Evolutionary conservation across 2,113 vertebrate species (phyloP).

Genomic region (Helogale parvula): DNA sequence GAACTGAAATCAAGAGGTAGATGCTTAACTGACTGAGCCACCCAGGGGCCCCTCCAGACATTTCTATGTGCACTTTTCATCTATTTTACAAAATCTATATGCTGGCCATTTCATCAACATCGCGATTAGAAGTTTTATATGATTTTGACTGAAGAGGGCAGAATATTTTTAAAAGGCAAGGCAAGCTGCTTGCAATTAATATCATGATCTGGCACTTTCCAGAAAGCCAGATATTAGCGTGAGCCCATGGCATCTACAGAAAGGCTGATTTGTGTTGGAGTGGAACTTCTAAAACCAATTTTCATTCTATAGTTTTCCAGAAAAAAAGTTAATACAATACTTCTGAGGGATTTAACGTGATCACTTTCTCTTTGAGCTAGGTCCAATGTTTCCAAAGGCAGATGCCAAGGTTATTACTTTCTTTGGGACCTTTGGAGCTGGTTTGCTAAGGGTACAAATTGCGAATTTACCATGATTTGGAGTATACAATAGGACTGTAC

Average conservation of each 20-base stretch:
- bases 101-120: background rate
- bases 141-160: background rate
- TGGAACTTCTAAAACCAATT: background rate
- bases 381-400: background rate
- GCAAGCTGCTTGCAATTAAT: background rate
- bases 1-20: no score
- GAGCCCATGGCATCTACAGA: background rate
- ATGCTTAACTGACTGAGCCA: no score
- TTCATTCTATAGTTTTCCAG: background rate
- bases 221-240: background rate
- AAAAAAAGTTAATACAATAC: background rate
- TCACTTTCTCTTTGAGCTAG: background rate
- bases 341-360: background rate
- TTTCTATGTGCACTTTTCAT: background rate
- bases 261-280: background rate
- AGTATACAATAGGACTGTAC: background rate
- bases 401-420: background rate
- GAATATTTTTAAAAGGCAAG: background rate
- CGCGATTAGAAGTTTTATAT: background rate
- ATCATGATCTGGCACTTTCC: background rate
- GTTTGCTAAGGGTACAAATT: background rate
- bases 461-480: background rate
- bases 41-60: background rate
- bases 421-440: background rate
- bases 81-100: background rate